Conservation (phyloP, 2,797 vertebrate genomes). For the Podargus strigoides region DNA sequence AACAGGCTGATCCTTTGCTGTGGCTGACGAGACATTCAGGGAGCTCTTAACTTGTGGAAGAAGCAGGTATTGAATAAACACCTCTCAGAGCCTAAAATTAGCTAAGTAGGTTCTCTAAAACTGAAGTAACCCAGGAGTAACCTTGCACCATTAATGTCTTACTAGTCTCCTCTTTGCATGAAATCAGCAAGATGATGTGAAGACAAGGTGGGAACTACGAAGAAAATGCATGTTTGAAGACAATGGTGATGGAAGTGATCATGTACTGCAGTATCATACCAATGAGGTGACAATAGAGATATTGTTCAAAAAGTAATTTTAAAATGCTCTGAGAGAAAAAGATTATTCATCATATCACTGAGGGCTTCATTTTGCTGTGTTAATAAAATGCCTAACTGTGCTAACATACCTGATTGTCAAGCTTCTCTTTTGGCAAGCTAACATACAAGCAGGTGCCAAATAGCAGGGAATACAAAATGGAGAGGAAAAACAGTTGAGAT, state of each 20-base stretch:
- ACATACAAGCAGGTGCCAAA: neutral
- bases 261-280: neutral
- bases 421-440: slow-evolving; percentile 7
- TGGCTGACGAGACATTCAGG: neutral
- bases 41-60: neutral
- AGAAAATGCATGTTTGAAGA: neutral
- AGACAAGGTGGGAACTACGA: neutral
- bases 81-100: neutral
- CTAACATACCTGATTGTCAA: slow-evolving; percentile 20
- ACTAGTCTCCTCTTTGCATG: neutral
- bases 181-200: neutral
- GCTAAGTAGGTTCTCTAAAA: neutral
- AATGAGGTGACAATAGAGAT: neutral
- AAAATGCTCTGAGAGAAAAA: neutral
- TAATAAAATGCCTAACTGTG: slow-evolving; percentile 11
- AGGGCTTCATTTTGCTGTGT: neutral
- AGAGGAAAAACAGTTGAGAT: neutral
- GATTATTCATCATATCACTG: neutral
- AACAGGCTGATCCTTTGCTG: neutral
- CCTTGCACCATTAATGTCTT: neutral
- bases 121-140: neutral
- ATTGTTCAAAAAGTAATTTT: neutral
- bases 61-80: neutral
- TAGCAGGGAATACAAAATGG: slow-evolving; percentile 9
- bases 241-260: neutral